phyloP scores from a whole-genome alignment of 2,113 vertebrate species.

The Corythornis vintsioides region DNA sequence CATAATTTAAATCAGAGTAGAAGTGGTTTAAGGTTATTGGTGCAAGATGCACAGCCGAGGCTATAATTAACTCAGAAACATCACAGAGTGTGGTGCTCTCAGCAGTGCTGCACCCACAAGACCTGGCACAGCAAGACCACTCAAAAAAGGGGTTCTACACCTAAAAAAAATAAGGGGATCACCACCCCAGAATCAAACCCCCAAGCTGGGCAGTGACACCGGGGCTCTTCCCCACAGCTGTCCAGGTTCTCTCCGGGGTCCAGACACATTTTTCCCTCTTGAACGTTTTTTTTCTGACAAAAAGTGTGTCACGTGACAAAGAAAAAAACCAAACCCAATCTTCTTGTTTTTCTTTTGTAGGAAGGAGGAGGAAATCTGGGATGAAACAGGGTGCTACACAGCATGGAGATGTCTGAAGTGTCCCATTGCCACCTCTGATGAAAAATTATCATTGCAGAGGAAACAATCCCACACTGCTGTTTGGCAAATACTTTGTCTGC shows the following conservation, averaged over 20 bases:
- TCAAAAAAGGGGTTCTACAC: fast-evolving
- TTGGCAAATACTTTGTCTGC: neutral
- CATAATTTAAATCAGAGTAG: slow-evolving; percentile 76
- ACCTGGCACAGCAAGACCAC: neutral
- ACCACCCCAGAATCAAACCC: fast-evolving
- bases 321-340: neutral
- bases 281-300: neutral
- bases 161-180: fast-evolving
- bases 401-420: neutral
- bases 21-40: slow-evolving; percentile 66
- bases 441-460: neutral
- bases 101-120: neutral
- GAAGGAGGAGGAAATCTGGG: neutral
- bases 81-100: neutral
- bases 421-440: neutral
- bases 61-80: slow-evolving; percentile 34
- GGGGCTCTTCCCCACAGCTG: neutral
- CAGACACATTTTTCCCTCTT: fast-evolving
- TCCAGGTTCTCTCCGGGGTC: fast-evolving
- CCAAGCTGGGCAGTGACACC: fast-evolving
- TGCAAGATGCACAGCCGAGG: neutral
- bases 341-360: neutral
- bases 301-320: neutral
- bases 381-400: neutral
- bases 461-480: neutral